Percentiles rank a stretch among this genome's conserved stretches.
Conservation (phyloP, 2,797 vertebrate genomes). For the Prunella strophiata region DNA sequence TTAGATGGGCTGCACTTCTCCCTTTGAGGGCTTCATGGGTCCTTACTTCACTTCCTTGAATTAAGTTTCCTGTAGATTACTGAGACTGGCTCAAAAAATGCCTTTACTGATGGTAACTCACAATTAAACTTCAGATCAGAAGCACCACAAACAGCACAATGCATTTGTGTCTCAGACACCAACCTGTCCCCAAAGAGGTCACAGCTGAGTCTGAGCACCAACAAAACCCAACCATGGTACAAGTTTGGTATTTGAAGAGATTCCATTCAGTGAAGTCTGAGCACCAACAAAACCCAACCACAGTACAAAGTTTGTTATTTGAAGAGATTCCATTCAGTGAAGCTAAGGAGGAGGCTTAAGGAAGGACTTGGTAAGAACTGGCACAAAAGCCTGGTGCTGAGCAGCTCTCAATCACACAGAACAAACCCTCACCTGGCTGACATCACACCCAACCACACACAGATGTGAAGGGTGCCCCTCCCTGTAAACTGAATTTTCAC, state of each 20-base stretch:
- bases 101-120: neutral
- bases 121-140: neutral
- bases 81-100: neutral
- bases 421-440: neutral
- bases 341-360: neutral
- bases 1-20: neutral
- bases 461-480: neutral
- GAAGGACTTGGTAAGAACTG: neutral
- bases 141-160: neutral
- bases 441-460: neutral
- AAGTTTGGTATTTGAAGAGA: neutral
- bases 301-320: fast-evolving
- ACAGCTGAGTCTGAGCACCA: neutral
- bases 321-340: neutral
- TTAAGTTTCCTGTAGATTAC: neutral
- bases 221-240: neutral
- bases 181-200: neutral
- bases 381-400: neutral
- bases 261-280: neutral
- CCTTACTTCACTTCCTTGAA: neutral
- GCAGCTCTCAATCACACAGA: neutral
- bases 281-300: neutral
- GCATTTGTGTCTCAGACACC: fast-evolving
- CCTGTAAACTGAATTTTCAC: neutral
- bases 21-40: neutral